Base-by-base conservation (phyloP, 2,888 invertebrate species). In the Lamellibrachia columna region DNA sequence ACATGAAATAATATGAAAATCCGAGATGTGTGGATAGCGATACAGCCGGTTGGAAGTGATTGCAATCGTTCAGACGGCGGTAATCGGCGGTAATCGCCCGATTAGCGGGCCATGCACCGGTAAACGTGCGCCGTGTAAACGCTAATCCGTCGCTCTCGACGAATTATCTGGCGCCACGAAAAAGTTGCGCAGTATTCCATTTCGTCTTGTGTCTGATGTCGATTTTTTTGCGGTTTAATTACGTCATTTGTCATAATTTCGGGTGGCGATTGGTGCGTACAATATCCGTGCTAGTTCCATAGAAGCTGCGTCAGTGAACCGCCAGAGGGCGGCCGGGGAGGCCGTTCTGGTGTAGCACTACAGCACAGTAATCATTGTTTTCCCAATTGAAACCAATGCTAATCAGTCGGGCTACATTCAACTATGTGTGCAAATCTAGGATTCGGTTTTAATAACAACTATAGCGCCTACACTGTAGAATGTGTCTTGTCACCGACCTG, bases 151-250 rank as follows among this genome's bases (percentile, higher is more conserved):
- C 22, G 75, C 75, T 75, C 75, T 75, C 75, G 22, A 75, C 75
- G 15, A 75, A 75, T 75, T 75, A 75, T 15, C 75, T 75, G 75
- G 75, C 75, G 75, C 75, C 75, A 55, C 55, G 9, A 55, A 55
- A 55, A 55, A 55, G 55, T 55, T 55, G 75, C 75, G 22, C 75
- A 75, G 75, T 75, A 75, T 22, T 75, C 2, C 15, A 75, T 75
- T 75, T 75, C n/a, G 75, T 75, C 75, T 75, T 75, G 75, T 22
- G 75, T 6, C 6, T 22, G 22, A 75, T 75, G 75, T 75, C 15
- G 75, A 75, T 75, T 75, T 75, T 60, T 75, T 75, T 75, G 75
- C 75, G 75, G 75, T 75, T 40, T 75, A 75, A 75, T 75, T n/a
- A 22, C 75, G 1, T 75, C 22, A 75, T 75, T 75, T 75, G 75